These are phyloP conservation scores for Remorina albescens DNA, from an alignment of 2,797 vertebrate genomes.

Conservation along the genomic window DNA sequence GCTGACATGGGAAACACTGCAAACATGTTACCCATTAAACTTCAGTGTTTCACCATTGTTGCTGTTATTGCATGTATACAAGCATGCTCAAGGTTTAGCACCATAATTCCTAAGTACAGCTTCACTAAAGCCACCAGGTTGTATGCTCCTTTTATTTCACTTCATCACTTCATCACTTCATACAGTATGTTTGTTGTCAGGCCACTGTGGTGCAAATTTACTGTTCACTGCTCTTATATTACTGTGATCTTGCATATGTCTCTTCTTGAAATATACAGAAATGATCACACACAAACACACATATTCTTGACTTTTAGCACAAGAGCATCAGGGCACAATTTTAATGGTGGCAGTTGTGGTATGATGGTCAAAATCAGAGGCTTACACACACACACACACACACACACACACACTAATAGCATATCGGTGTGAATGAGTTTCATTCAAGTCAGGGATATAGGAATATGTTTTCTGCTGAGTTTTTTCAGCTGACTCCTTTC, in stretches of 20 bases:
- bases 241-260: neutral
- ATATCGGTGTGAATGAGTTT: neutral
- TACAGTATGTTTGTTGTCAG: constrained; percentile 8
- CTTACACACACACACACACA: too few relatives aligned
- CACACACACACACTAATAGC: neutral
- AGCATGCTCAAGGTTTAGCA: too few relatives aligned
- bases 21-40: too few relatives aligned
- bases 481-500: constrained; percentile 1
- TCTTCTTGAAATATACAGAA: neutral
- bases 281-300: too few relatives aligned
- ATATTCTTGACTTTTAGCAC: neutral
- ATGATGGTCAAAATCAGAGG: neutral
- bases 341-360: neutral
- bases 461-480: constrained; percentile 5
- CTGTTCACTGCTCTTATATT: neutral
- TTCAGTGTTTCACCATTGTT: too few relatives aligned
- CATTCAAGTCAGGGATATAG: constrained; percentile 7
- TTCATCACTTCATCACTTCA: too few relatives aligned
- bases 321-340: neutral
- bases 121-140: neutral
- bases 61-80: too few relatives aligned
- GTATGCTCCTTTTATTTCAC: too few relatives aligned
- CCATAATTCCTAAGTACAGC: too few relatives aligned
- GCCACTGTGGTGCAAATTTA: neutral
- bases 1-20: too few relatives aligned